phyloP scores from a whole-genome alignment of 2,797 vertebrate genomes.

The Gallinago solitaria region DNA sequence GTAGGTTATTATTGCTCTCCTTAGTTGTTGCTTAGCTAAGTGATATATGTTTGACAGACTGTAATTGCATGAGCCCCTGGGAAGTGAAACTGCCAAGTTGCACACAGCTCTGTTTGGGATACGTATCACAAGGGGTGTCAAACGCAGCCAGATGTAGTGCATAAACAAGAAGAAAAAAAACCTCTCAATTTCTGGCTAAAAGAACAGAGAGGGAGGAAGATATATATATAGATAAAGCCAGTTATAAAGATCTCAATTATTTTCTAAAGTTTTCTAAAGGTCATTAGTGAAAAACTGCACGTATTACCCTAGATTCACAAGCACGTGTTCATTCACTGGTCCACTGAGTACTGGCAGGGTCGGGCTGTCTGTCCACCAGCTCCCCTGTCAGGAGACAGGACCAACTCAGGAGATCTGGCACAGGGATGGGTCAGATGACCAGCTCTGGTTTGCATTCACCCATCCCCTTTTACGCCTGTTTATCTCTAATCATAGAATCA shows the following conservation, averaged over 20 bases:
- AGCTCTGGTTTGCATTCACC: neutral
- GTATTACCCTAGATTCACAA: neutral
- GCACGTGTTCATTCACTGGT: neutral
- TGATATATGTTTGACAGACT: slow-evolving; percentile 55
- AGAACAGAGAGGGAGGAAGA: neutral
- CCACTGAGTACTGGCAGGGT: rapidly evolving
- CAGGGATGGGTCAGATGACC: neutral
- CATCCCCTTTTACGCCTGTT: neutral
- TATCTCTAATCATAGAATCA: neutral
- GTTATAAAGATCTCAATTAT: neutral
- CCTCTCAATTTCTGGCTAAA: neutral
- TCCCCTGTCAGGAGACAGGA: neutral
- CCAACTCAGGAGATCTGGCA: neutral
- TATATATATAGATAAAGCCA: neutral
- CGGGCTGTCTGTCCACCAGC: neutral
- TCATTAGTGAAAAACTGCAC: neutral
- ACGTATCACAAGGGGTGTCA: slow-evolving; percentile 23
- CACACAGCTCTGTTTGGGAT: slow-evolving; percentile 36
- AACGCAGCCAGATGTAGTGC: slow-evolving; percentile 12
- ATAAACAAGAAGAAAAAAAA: neutral
- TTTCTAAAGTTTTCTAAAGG: neutral
- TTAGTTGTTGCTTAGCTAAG: slow-evolving; percentile 64
- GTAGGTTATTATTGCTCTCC: slow-evolving; percentile 46
- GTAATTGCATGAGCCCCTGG: slow-evolving; percentile 58
- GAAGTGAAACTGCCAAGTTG: slow-evolving; percentile 51